Evolutionary conservation across 2,888 invertebrate genomes (phyloP), one percentile per base, ranked within the genome.

Genomic region (Eristalinus aeneus): DNA sequence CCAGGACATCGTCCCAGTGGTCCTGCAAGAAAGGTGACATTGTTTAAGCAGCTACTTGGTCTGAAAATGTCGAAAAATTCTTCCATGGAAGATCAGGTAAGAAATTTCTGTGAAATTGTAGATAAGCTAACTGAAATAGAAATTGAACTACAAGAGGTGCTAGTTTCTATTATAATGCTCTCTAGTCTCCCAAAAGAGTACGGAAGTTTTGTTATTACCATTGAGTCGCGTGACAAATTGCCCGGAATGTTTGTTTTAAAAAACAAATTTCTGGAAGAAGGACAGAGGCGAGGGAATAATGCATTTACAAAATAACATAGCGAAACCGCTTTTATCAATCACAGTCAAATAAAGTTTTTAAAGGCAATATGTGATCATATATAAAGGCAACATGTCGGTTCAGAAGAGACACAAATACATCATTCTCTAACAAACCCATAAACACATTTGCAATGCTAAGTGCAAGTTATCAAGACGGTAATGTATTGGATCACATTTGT

Each of bases 11-110:
- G 76, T n/a, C 82, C 80, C 12, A n/a, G 32, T 20, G 83, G 86
- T 20, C 76, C 76, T n/a, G 86, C 80, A 8, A 56, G 72, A 64
- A 87, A 84, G n/a, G 56, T 81, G 8, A 77, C 74, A 16, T 65
- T 82, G 10, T 77, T 81, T 31, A 71, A 74, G 32, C 54, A 71
- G 16, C 69, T 86, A 6, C 53, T 75, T 12, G 11, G 71, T 9
- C 27, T 58, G 6, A 76, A 67, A 22, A 34, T 78, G 72, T 12
- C 9, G 12, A 46, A 72, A 34, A 11, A n/a, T 39, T n/a, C n/a
- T n/a, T n/a, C n/a, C n/a, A 84, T 88, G 9, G 8, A 58, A 22
- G 64, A 65, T 16, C 83, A 87, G 60, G n/a, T 87, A n/a, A 73
- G 80, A 8, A 56, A 63, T 11, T 87, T 87, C 56, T 71, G n/a